A percentile compares a stretch with the other conserved stretches of the same genome.
phyloP scores from a whole-genome alignment of 2,888 invertebrate genomes.

The Drosophila demipolita region DNA sequence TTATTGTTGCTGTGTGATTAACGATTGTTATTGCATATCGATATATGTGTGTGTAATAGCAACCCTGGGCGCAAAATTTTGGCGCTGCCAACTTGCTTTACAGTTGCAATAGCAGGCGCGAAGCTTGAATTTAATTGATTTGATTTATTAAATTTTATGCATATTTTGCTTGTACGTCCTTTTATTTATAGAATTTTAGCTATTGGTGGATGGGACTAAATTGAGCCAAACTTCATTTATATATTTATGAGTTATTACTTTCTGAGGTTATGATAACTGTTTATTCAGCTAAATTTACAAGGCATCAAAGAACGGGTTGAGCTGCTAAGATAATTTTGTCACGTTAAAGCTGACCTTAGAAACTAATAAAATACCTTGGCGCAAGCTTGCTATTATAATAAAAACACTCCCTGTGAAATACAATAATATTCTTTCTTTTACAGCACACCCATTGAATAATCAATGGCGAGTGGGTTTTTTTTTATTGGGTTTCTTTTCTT shows the following conservation, averaged over 20 bases:
- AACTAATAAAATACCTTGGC: not conserved
- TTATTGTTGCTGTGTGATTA: conserved; percentile 20
- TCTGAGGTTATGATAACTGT: not conserved
- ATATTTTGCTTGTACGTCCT: not conserved
- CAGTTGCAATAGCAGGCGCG: conserved; percentile 12
- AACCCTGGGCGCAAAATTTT: conserved; percentile 16
- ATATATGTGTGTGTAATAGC: conserved; percentile 11
- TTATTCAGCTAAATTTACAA: not conserved
- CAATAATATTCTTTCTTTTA: conserved; percentile 12
- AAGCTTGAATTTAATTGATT: conserved; percentile 4
- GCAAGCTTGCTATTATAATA: conserved; percentile 7
- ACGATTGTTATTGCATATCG: conserved; percentile 31
- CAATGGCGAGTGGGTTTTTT: conserved; percentile 42
- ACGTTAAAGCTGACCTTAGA: conserved; percentile 9
- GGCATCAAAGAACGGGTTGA: not conserved
- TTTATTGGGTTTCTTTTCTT: conserved; percentile 32
- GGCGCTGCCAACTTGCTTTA: conserved; percentile 36
- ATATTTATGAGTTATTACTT: not conserved
- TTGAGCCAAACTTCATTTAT: not conserved
- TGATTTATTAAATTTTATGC: not conserved
- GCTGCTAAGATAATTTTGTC: no score
- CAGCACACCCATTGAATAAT: conserved; percentile 52
- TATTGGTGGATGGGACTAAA: not conserved
- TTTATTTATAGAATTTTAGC: not conserved
- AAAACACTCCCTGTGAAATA: not conserved